Evolutionary conservation across 2,113 vertebrate genomes (phyloP).

Genomic region (Corynorhinus townsendii): DNA sequence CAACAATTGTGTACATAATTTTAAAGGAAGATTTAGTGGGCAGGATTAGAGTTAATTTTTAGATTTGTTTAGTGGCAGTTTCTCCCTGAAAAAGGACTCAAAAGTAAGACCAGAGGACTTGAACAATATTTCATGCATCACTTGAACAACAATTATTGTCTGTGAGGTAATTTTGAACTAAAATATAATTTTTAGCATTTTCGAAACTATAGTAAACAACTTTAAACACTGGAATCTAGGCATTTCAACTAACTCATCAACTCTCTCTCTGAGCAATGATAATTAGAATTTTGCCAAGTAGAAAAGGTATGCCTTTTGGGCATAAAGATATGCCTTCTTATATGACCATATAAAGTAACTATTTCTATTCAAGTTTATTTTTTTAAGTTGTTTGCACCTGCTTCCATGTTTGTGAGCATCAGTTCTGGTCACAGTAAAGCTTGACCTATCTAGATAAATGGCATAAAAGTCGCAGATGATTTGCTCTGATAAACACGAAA

Average conservation of each 20-base stretch:
- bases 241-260: neutral
- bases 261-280: neutral
- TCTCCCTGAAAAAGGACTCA: neutral
- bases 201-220: neutral
- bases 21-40: neutral
- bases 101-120: neutral
- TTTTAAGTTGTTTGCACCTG: slow-evolving; percentile 41
- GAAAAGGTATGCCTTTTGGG: neutral
- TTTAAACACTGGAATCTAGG: slow-evolving; percentile 8
- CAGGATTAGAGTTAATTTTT: slow-evolving; percentile 17
- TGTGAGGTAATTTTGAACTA: neutral
- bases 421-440: neutral
- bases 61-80: neutral
- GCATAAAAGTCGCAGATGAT: slow-evolving; percentile 23
- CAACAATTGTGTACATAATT: neutral
- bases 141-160: neutral
- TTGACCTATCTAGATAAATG: neutral
- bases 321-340: slow-evolving; percentile 4
- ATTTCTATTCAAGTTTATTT: slow-evolving; percentile 47
- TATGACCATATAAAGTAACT: neutral
- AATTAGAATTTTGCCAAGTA: slow-evolving; percentile 23
- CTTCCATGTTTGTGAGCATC: slow-evolving; percentile 29
- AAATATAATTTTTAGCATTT: slow-evolving; percentile 26
- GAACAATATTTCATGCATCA: neutral
- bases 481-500: neutral